Conservation (phyloP, 2,113 vertebrate genomes). For the Eclectus roratus region DNA sequence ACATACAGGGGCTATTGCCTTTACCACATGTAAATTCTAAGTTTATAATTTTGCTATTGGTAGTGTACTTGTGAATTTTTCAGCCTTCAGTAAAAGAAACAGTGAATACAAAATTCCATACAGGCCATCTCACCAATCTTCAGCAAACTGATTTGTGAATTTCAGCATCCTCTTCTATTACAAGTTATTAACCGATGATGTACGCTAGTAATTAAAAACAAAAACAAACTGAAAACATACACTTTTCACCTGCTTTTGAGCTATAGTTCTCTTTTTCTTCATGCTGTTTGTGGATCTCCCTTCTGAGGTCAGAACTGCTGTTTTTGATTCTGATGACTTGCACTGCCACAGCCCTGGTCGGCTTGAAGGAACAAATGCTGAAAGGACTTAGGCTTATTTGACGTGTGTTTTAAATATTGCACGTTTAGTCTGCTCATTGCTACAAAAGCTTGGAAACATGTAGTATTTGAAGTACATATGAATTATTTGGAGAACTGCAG, state of each 20-base stretch:
- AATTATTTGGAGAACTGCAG: neutral
- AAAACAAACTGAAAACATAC: rapidly evolving
- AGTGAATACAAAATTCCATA: neutral
- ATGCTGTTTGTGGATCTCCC: neutral
- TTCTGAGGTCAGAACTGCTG: neutral
- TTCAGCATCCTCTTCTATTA: neutral
- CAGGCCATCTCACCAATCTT: neutral
- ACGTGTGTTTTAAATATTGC: neutral
- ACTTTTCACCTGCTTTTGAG: neutral
- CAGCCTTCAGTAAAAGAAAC: neutral
- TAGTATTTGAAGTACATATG: neutral
- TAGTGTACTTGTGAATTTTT: neutral
- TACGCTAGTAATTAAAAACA: neutral
- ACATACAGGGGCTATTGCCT: neutral
- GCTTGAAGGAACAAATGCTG: neutral
- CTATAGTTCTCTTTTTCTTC: neutral
- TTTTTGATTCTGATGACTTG: neutral
- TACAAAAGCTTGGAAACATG: neutral
- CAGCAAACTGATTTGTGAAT: neutral
- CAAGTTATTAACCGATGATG: neutral
- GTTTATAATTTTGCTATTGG: neutral
- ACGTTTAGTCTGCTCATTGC: neutral
- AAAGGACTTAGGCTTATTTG: neutral
- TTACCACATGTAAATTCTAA: neutral
- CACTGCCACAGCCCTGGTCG: neutral